Evolutionary conservation across 2,113 vertebrate genomes (phyloP), one percentile per base, ranked within the genome.

Genomic region (Phoxinus phoxinus): DNA sequence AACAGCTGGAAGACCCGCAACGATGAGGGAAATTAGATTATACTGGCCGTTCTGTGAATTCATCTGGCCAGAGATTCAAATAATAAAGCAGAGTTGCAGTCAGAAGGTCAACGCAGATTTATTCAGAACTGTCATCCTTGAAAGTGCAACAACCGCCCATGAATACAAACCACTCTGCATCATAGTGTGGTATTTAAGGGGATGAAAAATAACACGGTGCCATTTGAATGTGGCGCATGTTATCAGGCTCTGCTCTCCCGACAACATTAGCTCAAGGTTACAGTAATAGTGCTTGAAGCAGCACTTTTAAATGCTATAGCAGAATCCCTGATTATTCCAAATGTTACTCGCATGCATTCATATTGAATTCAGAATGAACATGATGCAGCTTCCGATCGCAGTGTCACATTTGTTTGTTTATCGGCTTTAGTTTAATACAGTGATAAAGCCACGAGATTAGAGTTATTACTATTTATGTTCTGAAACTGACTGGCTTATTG

Each of bases 81-180:
- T 81, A 86, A 84, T 91, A 93, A 78, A 93, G 87, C 48, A 88
- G 88, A 91, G 87, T 85, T 77, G 90, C 89, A 89, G 91, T 90
- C 93, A 91, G 92, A 94, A 94, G 94, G 93, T 94, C 93, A 93
- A 87, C 86, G 86, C 89, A 90, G 93, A 91, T 94, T 93, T 94
- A 93, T 95, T 94, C 93, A 93, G 72, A 88, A 72, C 87, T 89
- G 89, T 87, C 78, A 92, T 91, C 92, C 91, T 93, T 94, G 92
- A 92, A 90, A 92, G 89, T 63, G 82, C 86, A 89, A 89, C 79
- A 85, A 56, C 89, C 89, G 82, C 87, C 65, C 71, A 87, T 83
- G 81, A 61, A 56, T 83, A 59, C 83, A 84, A 74, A 89, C 83
- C 81, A 76, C 48, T 58, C 69, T 81, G 83, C 87, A 73, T 76